Base-by-base conservation (phyloP, 2,888 invertebrate species). In the Drosophila basisetae region DNA sequence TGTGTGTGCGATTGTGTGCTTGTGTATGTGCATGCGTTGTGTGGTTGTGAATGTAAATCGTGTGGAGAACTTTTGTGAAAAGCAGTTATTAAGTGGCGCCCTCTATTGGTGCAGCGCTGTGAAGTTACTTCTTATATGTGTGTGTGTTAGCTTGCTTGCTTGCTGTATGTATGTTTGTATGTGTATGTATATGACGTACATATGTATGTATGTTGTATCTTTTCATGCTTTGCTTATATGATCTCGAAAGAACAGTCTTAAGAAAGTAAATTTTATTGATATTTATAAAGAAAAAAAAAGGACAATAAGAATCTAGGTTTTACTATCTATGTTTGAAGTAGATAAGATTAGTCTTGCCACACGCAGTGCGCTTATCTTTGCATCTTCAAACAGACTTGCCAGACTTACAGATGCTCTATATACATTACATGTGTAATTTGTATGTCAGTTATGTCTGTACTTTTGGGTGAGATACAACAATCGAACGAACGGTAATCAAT, bases 81-180 rank as follows among this genome's bases (percentile, higher is more conserved):
- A 69, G 68, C 69, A 73, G 39, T 58, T 52, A 28, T 52, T 30
- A 66, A 56, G 50, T 73, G 55, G 73, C 77, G 74, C 54, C 78
- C 78, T 63, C 69, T 78, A 58, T 67, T 25, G 65, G 9, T 25
- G 33, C 16, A n/a, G 18, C 35, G 50, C 49, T 47, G 22, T 16
- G 47, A 16, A 25, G 7, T 47, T 47, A 25, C 16, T 22, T 22
- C 13, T 43, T 13, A 22, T 2, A 11, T n/a, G 43, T 11, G 11
- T 22, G 22, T 47, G 22, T 25, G 22, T 47, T 4, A 22, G 13
- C 13, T 7, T 13, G 13, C 13, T 47, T 22, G 22, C 13, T 47
- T 7, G 22, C 25, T 25, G 22, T 16, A 43, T 22, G 43, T 5
- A 58, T 11, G 5, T 11, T 5, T 41, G 11, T 11, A 58, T 22